phyloP scores from a whole-genome alignment of 1,140 invertebrate species.

The Laupala kohalensis region DNA sequence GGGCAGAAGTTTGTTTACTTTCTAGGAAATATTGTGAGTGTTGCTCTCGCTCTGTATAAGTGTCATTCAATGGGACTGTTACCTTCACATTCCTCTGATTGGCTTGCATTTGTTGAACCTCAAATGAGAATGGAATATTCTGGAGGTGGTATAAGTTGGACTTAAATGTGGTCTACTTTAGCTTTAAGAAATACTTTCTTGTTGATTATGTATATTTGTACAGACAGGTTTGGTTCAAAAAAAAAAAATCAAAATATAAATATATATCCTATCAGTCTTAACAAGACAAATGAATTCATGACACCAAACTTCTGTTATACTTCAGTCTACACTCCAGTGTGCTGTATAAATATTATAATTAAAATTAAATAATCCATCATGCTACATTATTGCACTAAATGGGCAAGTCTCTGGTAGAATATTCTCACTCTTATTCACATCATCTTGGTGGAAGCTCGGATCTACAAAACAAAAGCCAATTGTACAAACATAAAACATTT shows the following conservation, averaged over 20 bases:
- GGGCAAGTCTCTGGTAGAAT: neutral
- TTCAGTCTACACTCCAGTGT: no score
- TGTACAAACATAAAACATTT: neutral
- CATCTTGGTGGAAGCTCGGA: neutral
- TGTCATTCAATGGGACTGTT: constrained; percentile 97
- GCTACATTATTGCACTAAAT: neutral
- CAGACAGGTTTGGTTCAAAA: neutral
- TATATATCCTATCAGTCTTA: neutral
- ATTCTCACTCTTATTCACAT: neutral
- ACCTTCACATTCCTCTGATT: constrained; percentile 95
- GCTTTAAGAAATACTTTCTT: neutral
- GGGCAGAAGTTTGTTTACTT: constrained; percentile 91
- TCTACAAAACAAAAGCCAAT: neutral
- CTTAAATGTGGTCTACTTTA: constrained; percentile 25
- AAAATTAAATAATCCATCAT: neutral
- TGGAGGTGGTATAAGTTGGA: constrained; percentile 65
- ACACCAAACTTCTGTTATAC: no score
- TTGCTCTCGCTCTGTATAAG: constrained; percentile 90
- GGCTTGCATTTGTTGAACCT: constrained; percentile 94
- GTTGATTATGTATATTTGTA: neutral
- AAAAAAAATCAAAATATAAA: neutral
- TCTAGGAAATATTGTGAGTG: constrained; percentile 86
- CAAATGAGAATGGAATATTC: constrained; percentile 76
- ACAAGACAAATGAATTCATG: no score
- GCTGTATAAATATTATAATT: neutral